A percentile compares a stretch with the other conserved stretches of the same genome.
Evolutionary conservation across 1,140 invertebrate genomes (phyloP).

Genomic region (Spodoptera frugiperda): DNA sequence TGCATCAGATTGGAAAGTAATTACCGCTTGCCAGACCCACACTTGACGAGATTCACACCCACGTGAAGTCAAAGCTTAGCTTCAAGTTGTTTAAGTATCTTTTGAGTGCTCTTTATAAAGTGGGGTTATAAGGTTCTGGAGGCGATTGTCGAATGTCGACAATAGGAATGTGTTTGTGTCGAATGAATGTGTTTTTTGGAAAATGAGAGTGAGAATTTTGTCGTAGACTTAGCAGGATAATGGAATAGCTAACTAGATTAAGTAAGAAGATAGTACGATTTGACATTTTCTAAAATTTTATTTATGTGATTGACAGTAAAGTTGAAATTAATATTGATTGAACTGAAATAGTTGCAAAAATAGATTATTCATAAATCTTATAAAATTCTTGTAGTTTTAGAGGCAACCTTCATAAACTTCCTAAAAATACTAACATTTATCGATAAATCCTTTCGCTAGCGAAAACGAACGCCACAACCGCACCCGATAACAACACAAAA

Average conservation of each 20-base stretch:
- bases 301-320: too few species aligned
- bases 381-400: too few species aligned
- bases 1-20: conserved; percentile 55
- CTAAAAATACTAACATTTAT: too few species aligned
- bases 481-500: conserved; percentile 29
- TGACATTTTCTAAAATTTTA: too few species aligned
- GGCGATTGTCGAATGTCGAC: neutral
- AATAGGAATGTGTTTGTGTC: neutral
- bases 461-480: conserved; percentile 14
- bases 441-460: conserved; percentile 28
- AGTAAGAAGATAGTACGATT: too few species aligned
- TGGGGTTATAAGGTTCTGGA: conserved; percentile 5
- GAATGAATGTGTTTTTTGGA: neutral
- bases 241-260: too few species aligned
- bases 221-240: too few species aligned
- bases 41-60: conserved; percentile 49
- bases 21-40: conserved; percentile 52
- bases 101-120: conserved; percentile 51
- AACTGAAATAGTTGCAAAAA: too few species aligned
- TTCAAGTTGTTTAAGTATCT: conserved; percentile 47
- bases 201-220: neutral
- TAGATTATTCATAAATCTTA: too few species aligned
- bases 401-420: too few species aligned
- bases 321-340: too few species aligned
- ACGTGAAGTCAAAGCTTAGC: conserved; percentile 46